Evolutionary conservation across 2,113 vertebrate species (phyloP), one percentile per base, ranked within the genome.

Genomic region (Leptocoma aspasia): DNA sequence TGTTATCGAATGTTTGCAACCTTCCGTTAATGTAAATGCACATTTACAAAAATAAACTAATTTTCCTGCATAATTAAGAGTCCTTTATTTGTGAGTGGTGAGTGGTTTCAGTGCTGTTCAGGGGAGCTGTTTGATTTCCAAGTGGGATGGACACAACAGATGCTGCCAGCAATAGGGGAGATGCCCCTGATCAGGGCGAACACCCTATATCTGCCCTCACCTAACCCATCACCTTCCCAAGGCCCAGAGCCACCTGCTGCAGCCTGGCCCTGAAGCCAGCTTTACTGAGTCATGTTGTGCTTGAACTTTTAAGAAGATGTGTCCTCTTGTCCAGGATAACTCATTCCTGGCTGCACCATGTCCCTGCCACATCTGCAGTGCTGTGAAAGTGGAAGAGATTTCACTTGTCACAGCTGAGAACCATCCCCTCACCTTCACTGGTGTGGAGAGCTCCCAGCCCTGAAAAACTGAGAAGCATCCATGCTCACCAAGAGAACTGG

Each of bases 341-440:
- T 39, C 28, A 54, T 8, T 81, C 49, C 53, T 13, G 44, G 30
- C 30, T 59, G 33, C 19, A 4, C 27, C 4, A 0, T 2, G 50
- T n/a, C 47, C 39, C 60, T 41, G n/a, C 13, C 31, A 11, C 2
- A 0, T 6, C 18, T 4, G 2, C 54, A 39, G 60, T 1, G 0
- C 2, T 3, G 20, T 0, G 1, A 68, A 68, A 70, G 64, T 20
- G 35, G 64, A 80, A 88, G 12, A 79, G 31, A 19, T 81, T 78
- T 61, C 56, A 31, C 45, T 53, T 21, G 15, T 63, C 4, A 1
- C 50, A 53, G n/a, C 41, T 3, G 3, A 54, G 50, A 65, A 26
- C 19, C 7, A 1, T 44, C 26, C 52, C 35, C 44, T 85, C 0
- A 0, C 75, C 52, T 57, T 18, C 47, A 37, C 37, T 4, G 4